Percentiles rank a stretch among this genome's conserved stretches.
Evolutionary conservation across 2,888 invertebrate genomes (phyloP).

Genomic region (Phorcus lineatus): DNA sequence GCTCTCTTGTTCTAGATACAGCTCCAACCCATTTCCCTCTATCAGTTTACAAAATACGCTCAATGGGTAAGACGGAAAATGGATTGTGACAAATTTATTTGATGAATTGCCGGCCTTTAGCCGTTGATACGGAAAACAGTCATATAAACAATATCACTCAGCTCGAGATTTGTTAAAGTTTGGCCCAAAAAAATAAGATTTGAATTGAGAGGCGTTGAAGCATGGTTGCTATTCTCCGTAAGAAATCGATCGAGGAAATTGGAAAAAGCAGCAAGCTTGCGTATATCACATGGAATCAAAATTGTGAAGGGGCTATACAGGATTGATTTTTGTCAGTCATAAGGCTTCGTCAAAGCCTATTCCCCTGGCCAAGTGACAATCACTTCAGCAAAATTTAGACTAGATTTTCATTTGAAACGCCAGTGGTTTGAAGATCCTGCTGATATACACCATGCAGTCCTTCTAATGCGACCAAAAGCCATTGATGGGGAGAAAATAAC

Average conservation of each 20-base stretch:
- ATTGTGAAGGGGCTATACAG: background rate
- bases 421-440: background rate
- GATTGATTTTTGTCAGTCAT: background rate
- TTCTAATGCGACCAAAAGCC: background rate
- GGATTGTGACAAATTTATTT: slow-evolving; percentile 19
- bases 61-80: background rate
- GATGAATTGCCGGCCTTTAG: background rate
- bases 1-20: background rate
- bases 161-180: background rate
- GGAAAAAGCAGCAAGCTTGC: background rate
- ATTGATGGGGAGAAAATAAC: background rate
- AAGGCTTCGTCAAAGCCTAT: background rate
- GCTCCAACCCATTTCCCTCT: background rate
- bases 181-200: background rate
- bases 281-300: background rate
- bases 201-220: background rate
- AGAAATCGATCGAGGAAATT: background rate
- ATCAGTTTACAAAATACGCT: slow-evolving; percentile 5
- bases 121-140: slow-evolving; percentile 17
- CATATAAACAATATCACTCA: slow-evolving; percentile 9
- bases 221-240: background rate
- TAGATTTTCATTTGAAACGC: background rate
- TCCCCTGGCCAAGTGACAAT: background rate
- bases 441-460: slow-evolving; percentile 6
- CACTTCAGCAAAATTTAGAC: background rate